Evolutionary conservation across 2,113 vertebrate species (phyloP), one percentile per base, ranked within the genome.

Genomic region (Zapornia atra): DNA sequence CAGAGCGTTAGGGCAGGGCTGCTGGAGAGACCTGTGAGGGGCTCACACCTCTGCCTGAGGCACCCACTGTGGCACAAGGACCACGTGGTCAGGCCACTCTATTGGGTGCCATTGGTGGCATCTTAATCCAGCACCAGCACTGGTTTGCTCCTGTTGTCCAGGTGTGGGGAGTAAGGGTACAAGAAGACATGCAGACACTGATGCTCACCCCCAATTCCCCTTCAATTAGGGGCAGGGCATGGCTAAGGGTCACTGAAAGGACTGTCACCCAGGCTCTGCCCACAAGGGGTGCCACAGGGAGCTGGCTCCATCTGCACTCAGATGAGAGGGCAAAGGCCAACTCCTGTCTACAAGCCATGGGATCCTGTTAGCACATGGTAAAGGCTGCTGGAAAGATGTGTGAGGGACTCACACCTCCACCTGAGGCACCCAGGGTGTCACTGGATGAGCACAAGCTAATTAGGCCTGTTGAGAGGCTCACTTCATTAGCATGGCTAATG

Each of bases 1-100:
- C 0, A n/a, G 5, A 26, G 6, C 15, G 1, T 0, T 15, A 44
- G 9, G n/a, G 11, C 26, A 34, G 73, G 57, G 50, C 46, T n/a
- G 73, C 44, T 72, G 75, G 54, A 21, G 36, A 76, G 54, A 33
- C 44, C 44, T 10, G 2, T 0, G 17, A 85, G 61, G 56, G 5
- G 2, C 40, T 40, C 14, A 11, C 1, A 6, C 36, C 59, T 53
- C 82, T 28, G 54, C 44, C 26, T 4, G 25, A 44, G 50, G 73
- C 54, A 80, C 29, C 17, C 78, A 63, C 3, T 26, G 1, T 10
- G 46, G 69, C 64, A 54, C 60, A 84, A 64, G 34, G 42, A n/a
- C 24, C 19, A 1, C 33, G 2, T 0, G 0, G 59, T 20, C 77
- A 70, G 42, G 42, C 24, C 24, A 21, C 38, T 26, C 31, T 21